These are phyloP conservation scores for Chymomyza procnemis DNA, from an alignment of 2,888 invertebrate species.

Conservation along the genomic window DNA sequence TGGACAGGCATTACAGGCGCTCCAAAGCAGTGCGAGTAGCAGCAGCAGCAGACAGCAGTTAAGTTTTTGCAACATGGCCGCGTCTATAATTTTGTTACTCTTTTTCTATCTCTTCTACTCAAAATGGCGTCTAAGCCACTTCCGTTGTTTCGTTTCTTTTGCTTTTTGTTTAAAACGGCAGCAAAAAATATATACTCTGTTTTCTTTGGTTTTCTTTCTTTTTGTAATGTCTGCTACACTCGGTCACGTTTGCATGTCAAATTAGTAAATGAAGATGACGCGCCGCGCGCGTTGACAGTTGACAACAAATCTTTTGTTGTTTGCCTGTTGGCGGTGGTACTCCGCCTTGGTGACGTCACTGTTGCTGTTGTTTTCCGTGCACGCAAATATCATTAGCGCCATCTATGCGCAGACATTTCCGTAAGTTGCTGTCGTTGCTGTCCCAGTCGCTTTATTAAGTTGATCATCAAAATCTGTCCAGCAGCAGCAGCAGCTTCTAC, in stretches of 20 bases:
- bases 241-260: conserved; percentile 69
- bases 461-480: conserved; percentile 27
- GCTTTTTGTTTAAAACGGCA: neutral
- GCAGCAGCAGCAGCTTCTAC: too few relatives aligned
- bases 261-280: conserved; percentile 50
- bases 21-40: conserved; percentile 13
- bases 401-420: conserved; percentile 31
- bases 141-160: conserved; percentile 4
- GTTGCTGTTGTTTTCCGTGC: neutral
- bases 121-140: neutral
- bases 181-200: too few relatives aligned
- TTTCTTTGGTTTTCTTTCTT: too few relatives aligned
- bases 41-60: conserved; percentile 1
- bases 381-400: conserved; percentile 48
- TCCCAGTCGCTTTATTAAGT: conserved; percentile 25
- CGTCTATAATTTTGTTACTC: conserved; percentile 6
- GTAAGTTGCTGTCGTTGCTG: neutral
- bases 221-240: conserved; percentile 32
- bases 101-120: neutral
- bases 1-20: conserved; percentile 81
- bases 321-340: neutral
- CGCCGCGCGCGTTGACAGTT: conserved; percentile 18
- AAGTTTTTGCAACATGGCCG: neutral
- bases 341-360: neutral
- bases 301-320: neutral